Conservation (phyloP, 1,140 invertebrate species). For the Bilobella aurantiaca region DNA sequence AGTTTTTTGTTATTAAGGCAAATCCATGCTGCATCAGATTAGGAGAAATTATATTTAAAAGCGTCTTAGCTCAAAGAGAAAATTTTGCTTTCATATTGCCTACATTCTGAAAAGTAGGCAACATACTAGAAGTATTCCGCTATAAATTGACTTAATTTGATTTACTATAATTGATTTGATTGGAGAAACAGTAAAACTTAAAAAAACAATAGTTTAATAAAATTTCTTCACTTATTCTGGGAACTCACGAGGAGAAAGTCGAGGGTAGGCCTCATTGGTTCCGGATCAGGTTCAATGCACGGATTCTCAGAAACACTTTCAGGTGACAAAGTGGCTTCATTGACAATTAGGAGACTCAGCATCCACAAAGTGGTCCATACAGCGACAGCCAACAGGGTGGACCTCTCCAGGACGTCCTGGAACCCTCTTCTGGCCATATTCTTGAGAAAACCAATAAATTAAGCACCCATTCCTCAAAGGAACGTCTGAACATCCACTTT, state of each 20-base stretch:
- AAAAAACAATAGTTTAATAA: too few species aligned
- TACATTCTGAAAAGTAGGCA: too few species aligned
- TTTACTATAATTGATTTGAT: too few species aligned
- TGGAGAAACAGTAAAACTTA: too few species aligned
- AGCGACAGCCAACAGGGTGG: background rate
- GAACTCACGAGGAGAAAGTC: background rate
- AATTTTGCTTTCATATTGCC: too few species aligned
- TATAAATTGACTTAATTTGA: too few species aligned
- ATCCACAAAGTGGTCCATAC: background rate
- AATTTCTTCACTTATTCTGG: too few species aligned
- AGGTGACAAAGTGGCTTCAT: background rate
- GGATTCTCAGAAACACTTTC: slow-evolving; percentile 8
- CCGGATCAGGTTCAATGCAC: background rate
- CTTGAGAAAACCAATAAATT: background rate
- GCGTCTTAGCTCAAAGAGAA: too few species aligned
- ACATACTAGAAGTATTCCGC: too few species aligned
- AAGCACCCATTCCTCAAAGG: background rate
- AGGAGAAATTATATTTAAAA: too few species aligned
- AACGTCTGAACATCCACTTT: too few species aligned
- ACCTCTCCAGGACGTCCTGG: background rate
- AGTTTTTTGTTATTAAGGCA: background rate
- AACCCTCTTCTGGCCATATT: background rate
- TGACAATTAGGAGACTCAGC: background rate
- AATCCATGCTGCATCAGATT: background rate
- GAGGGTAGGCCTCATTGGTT: background rate